These are phyloP conservation scores for Prunella fulvescens DNA, from an alignment of 2,113 vertebrate genomes.

Conservation along the genomic window DNA sequence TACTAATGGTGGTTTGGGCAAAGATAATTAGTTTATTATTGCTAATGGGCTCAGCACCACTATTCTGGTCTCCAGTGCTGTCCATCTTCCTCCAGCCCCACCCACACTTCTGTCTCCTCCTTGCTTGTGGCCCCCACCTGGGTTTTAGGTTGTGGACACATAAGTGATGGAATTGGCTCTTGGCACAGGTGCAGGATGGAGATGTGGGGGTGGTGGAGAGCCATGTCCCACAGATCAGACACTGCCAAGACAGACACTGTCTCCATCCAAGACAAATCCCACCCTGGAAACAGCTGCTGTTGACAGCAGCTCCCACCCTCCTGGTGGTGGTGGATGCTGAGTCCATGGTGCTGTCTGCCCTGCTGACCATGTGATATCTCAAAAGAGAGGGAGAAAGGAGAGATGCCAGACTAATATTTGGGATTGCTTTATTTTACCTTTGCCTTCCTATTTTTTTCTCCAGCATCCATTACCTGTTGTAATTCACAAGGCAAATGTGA, in stretches of 20 bases:
- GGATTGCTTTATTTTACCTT: not conserved
- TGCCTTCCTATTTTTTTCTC: not conserved
- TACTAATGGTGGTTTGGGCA: not conserved
- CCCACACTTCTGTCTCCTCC: not conserved
- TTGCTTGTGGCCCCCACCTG: not conserved
- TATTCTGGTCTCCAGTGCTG: not conserved
- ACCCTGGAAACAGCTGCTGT: not conserved
- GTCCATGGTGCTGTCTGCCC: fast-evolving
- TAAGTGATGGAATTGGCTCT: not conserved
- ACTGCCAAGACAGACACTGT: not conserved
- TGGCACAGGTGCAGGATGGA: not conserved
- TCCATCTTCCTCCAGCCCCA: not conserved
- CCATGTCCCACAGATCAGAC: not conserved
- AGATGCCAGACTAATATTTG: not conserved
- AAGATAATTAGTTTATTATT: not conserved
- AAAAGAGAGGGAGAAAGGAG: not conserved
- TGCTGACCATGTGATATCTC: not conserved
- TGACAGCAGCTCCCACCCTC: not conserved
- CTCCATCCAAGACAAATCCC: not conserved
- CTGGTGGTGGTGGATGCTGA: not conserved
- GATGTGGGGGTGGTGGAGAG: not conserved
- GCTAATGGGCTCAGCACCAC: not conserved
- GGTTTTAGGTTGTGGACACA: not conserved
- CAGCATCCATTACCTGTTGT: not conserved
- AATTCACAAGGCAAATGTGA: not conserved